These are phyloP conservation scores for Heteronetta atricapilla DNA, from an alignment of 2,113 vertebrate genomes.

Conservation along the genomic window DNA sequence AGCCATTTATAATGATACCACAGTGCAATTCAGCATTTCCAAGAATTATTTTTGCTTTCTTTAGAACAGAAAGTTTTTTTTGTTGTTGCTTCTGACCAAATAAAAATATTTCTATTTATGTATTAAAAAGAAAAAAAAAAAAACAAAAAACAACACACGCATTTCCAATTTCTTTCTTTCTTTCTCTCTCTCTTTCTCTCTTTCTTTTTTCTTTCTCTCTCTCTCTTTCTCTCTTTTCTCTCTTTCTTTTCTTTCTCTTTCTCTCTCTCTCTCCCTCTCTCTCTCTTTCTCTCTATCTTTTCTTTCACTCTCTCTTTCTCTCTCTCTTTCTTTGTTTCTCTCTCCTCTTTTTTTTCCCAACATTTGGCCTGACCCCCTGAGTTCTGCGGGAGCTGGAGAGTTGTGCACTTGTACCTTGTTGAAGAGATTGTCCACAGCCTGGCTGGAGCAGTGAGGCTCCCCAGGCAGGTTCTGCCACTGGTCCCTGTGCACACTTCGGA, in stretches of 20 bases:
- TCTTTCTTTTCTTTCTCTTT: too few species aligned
- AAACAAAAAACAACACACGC: background rate
- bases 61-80: background rate
- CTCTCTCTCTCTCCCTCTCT: too few species aligned
- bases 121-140: background rate
- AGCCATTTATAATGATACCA: slow-evolving; percentile 1
- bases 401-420: background rate
- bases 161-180: background rate
- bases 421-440: background rate
- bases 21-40: slow-evolving; percentile 45
- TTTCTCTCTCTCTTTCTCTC: background rate
- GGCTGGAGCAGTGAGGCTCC: background rate
- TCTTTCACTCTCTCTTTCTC: background rate
- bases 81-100: background rate
- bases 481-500: background rate
- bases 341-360: background rate
- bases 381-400: background rate
- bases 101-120: background rate
- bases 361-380: background rate
- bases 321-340: too few species aligned
- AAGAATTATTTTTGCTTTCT: slow-evolving; percentile 49
- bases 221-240: too few species aligned
- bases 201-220: too few species aligned
- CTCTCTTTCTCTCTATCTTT: background rate
- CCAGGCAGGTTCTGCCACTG: background rate